These are phyloP conservation scores for Gobionotothen gibberifrons DNA, from an alignment of 2,797 vertebrate genomes.

Conservation along the genomic window DNA sequence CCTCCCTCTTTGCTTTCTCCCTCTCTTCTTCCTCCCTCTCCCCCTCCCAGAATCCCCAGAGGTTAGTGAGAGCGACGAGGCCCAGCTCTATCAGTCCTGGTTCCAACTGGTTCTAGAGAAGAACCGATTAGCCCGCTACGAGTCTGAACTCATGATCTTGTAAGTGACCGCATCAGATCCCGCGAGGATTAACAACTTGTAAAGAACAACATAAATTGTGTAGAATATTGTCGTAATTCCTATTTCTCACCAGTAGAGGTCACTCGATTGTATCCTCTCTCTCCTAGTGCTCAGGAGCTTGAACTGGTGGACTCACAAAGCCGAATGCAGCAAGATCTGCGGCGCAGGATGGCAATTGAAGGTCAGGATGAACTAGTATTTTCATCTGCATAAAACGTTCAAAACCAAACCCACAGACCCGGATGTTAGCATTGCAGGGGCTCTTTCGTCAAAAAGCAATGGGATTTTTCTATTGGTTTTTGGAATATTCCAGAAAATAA, in stretches of 20 bases:
- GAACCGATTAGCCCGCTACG: constrained; percentile 92
- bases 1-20: background rate
- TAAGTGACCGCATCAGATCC: constrained; percentile 60
- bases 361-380: constrained; percentile 77
- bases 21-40: background rate
- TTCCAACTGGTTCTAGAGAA: constrained; percentile 95
- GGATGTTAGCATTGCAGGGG: too few species aligned
- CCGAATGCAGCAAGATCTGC: constrained; percentile 88
- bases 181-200: background rate
- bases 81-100: constrained; percentile 92
- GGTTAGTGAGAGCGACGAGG: constrained; percentile 81
- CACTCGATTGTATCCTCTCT: constrained; percentile 12
- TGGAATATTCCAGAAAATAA: too few species aligned
- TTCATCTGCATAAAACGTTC: too few species aligned
- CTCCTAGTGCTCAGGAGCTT: constrained; percentile 90
- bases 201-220: background rate
- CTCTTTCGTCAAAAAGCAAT: too few species aligned
- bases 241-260: constrained; percentile 7
- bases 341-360: constrained; percentile 85
- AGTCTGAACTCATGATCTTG: constrained; percentile 92
- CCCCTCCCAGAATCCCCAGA: constrained; percentile 49
- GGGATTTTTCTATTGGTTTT: too few species aligned
- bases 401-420: too few species aligned
- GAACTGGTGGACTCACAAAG: constrained; percentile 94
- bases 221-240: background rate